Conservation (phyloP, 2,888 invertebrate genomes). For the Empis livida region DNA sequence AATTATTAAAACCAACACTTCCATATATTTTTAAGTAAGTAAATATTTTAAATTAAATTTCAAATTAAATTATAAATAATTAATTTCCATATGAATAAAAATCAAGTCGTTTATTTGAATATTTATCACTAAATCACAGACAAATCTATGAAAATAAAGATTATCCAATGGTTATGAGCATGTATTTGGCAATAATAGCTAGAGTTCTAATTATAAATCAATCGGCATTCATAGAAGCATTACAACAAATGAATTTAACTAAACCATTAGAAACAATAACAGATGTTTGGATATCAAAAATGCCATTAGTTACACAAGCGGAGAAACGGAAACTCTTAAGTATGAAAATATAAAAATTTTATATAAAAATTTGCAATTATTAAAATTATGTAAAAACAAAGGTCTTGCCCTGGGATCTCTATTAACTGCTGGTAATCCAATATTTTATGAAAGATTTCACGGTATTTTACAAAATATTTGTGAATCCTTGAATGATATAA, state of each 20-base stretch:
- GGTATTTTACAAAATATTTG: conserved; percentile 59
- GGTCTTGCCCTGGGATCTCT: conserved; percentile 51
- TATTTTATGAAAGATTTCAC: conserved; percentile 58
- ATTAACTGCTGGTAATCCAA: conserved; percentile 52
- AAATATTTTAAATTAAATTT: neutral
- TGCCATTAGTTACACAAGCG: conserved; percentile 62
- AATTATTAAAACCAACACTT: conserved; percentile 51
- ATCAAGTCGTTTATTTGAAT: neutral
- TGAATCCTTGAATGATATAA: conserved; percentile 68
- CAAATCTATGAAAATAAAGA: conserved; percentile 56
- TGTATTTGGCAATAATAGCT: conserved; percentile 65
- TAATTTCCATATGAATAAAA: neutral
- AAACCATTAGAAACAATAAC: conserved; percentile 57
- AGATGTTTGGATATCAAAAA: conserved; percentile 65
- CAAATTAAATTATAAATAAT: neutral
- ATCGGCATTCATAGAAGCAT: conserved; percentile 44
- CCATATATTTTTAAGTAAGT: conserved; percentile 47
- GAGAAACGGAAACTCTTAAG: conserved; percentile 75
- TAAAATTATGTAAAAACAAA: too few species aligned
- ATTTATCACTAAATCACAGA: conserved; percentile 32
- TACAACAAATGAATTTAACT: conserved; percentile 42
- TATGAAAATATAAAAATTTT: conserved; percentile 13
- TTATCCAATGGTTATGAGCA: conserved; percentile 59
- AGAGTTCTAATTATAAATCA: conserved; percentile 61
- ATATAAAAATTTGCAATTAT: too few species aligned